Conservation (phyloP, 2,797 vertebrate genomes). For the Cygnus olor region DNA sequence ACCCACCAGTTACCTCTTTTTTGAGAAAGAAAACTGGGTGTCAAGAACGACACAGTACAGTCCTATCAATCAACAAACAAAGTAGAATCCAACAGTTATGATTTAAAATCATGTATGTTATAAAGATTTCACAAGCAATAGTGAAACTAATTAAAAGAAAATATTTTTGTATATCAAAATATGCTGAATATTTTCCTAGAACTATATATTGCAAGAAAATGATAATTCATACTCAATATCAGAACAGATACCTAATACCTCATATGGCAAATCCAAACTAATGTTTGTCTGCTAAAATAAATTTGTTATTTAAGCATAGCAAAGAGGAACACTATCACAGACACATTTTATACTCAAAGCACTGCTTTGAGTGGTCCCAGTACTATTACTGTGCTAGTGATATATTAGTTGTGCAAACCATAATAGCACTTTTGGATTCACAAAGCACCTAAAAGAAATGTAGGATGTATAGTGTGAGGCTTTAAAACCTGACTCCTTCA, state of each 20-base stretch:
- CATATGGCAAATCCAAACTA: background rate
- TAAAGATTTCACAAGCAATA: background rate
- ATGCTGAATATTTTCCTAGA: background rate
- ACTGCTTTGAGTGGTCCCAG: background rate
- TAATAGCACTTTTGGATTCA: background rate
- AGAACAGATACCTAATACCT: background rate
- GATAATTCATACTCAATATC: background rate
- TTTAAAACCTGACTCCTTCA: background rate
- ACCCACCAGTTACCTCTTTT: background rate
- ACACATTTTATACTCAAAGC: background rate
- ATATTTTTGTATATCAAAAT: background rate
- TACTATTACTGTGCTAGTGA: background rate
- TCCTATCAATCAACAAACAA: background rate
- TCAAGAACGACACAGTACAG: background rate
- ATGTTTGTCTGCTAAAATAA: background rate
- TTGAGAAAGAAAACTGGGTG: background rate
- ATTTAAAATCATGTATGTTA: background rate
- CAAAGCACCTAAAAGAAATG: background rate
- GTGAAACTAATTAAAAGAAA: background rate
- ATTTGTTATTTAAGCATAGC: background rate
- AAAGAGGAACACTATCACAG: background rate
- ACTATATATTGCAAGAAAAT: background rate
- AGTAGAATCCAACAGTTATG: background rate
- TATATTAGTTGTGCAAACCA: background rate
- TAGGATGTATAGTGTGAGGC: background rate